Evolutionary conservation across 35 echinoderm and acorn worm species (phyloP).

Genomic region (Anneissia japonica): DNA sequence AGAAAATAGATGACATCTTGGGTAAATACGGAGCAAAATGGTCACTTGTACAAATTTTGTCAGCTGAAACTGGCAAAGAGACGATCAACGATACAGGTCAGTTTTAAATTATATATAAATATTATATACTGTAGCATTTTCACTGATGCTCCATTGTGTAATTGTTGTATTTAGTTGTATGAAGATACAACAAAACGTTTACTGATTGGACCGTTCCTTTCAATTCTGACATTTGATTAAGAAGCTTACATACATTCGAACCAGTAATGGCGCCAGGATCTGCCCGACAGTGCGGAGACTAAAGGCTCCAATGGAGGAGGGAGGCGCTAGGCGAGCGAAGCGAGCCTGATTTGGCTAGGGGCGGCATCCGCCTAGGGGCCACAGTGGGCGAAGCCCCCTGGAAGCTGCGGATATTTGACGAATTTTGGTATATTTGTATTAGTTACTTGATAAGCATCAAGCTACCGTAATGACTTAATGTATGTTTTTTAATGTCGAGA

Average conservation of each 20-base stretch:
- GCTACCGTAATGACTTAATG: too few species aligned
- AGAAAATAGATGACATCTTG: conserved; percentile 46
- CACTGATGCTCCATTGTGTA: conserved; percentile 4
- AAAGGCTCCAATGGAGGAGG: too few species aligned
- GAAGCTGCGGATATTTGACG: too few species aligned
- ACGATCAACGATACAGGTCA: conserved; percentile 46
- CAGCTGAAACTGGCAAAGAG: conserved; percentile 19
- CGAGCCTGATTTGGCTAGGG: too few species aligned
- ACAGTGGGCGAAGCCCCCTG: too few species aligned
- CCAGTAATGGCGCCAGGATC: background rate
- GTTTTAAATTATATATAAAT: background rate
- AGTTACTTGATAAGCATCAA: too few species aligned
- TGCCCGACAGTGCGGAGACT: background rate
- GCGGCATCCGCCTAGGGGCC: too few species aligned
- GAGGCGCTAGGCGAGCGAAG: too few species aligned
- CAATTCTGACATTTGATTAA: conserved; percentile 15
- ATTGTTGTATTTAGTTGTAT: background rate
- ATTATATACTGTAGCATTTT: conserved; percentile 30
- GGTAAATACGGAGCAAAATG: conserved; percentile 44
- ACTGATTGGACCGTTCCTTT: conserved; percentile 26
- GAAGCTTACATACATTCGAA: background rate
- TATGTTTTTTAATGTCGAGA: too few species aligned
- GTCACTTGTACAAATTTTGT: conserved; percentile 40
- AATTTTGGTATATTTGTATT: too few species aligned
- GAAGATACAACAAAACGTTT: conserved; percentile 8